Conservation (phyloP, 2,888 invertebrate species). For the Cantharis nigra region DNA sequence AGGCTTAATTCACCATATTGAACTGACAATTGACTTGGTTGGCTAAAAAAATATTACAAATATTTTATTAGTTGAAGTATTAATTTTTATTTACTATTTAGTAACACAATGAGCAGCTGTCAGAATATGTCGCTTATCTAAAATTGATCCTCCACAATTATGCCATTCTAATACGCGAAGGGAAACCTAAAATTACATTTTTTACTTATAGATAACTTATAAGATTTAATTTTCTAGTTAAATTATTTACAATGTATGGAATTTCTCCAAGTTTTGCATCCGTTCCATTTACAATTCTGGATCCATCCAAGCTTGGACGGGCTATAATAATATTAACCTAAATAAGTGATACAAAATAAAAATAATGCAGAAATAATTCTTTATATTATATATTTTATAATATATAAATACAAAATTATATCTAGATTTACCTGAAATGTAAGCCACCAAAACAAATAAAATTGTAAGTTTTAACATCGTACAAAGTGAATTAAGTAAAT, state of each 20-base stretch:
- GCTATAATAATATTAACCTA: background rate
- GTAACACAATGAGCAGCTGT: background rate
- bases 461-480: constrained; percentile 1
- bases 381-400: no score
- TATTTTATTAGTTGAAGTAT: background rate
- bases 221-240: no score
- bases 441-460: background rate
- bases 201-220: constrained; percentile 41
- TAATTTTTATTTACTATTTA: background rate
- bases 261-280: background rate
- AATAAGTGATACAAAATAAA: no score
- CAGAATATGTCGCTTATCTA: background rate
- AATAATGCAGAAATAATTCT: no score
- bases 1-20: background rate
- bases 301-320: background rate
- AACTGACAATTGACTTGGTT: background rate
- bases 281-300: background rate
- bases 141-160: background rate
- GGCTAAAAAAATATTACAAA: background rate
- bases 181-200: constrained; percentile 45
- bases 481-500: constrained; percentile 49
- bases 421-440: background rate
- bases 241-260: constrained; percentile 1
- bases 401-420: no score
- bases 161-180: background rate